These are phyloP conservation scores for Drosophila imparisetae DNA, from an alignment of 2,888 invertebrate genomes.

Conservation along the genomic window DNA sequence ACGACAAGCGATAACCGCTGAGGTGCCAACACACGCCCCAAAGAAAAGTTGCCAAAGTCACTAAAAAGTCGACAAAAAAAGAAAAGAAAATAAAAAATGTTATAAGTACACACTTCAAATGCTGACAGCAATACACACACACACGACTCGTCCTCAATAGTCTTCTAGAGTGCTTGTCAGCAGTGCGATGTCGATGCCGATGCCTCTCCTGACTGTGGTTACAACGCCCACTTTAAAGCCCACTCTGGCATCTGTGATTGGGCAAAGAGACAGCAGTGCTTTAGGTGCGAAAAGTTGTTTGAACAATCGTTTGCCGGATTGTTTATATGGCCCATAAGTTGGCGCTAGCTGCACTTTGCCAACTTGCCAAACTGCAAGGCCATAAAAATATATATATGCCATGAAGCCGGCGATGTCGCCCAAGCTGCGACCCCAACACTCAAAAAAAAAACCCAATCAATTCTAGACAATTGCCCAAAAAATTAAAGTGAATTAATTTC, in stretches of 20 bases:
- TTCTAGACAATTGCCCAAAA: not conserved
- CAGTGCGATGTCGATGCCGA: not conserved
- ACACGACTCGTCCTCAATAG: constrained; percentile 66
- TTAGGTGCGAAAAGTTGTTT: constrained; percentile 61
- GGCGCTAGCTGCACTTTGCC: constrained; percentile 55
- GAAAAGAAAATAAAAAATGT: constrained; percentile 18
- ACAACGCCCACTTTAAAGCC: constrained; percentile 68
- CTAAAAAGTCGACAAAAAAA: constrained; percentile 51
- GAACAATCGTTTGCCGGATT: constrained; percentile 36
- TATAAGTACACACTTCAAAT: constrained; percentile 74
- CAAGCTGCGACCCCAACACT: constrained; percentile 23
- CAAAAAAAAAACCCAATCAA: not conserved
- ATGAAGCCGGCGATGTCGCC: constrained; percentile 49
- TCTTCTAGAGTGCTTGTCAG: constrained; percentile 67
- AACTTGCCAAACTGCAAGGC: constrained; percentile 60
- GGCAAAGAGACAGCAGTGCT: constrained; percentile 61
- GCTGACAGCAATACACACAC: constrained; percentile 50
- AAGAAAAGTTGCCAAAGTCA: constrained; percentile 71
- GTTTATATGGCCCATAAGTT: constrained; percentile 76
- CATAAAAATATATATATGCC: constrained; percentile 64
- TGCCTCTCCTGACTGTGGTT: not conserved
- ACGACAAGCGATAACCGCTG: constrained; percentile 63
- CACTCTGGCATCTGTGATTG: constrained; percentile 67
- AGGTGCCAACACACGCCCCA: constrained; percentile 69
- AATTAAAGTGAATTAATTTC: not conserved